These are phyloP conservation scores for Tupaia tana DNA, from an alignment of 2,113 vertebrate genomes.

Conservation along the genomic window DNA sequence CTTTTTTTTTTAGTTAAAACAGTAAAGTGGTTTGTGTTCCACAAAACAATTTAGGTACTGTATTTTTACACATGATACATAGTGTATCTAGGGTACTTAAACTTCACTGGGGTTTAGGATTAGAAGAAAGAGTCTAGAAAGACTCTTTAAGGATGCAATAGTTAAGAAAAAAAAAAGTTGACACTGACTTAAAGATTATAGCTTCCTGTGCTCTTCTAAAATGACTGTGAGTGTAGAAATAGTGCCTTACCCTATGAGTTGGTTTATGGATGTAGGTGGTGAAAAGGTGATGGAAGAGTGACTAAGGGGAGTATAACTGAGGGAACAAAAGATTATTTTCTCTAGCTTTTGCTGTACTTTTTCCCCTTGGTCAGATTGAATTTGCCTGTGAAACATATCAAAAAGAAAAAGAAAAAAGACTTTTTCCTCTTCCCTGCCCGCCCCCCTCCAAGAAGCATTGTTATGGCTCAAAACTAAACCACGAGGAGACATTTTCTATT, in stretches of 20 bases:
- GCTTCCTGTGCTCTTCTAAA: not conserved
- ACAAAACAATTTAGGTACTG: not conserved
- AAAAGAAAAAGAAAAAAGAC: no score
- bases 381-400: no score
- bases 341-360: no score
- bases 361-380: no score
- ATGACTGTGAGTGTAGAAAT: not conserved
- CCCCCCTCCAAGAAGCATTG: not conserved
- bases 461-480: not conserved
- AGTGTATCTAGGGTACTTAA: not conserved
- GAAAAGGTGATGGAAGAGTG: no score
- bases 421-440: no score
- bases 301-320: no score
- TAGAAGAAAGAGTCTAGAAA: not conserved
- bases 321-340: no score
- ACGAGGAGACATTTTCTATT: not conserved
- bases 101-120: not conserved
- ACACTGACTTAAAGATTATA: not conserved
- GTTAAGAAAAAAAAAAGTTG: not conserved
- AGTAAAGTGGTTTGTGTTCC: not conserved
- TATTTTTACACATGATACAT: not conserved
- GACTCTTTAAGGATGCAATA: not conserved
- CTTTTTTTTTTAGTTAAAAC: no score
- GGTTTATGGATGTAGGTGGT: no score
- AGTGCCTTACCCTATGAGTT: not conserved